Percentiles rank a stretch among this genome's conserved stretches.
Evolutionary conservation across 2,113 vertebrate species (phyloP).

Genomic region (Crotophaga sulcirostris): DNA sequence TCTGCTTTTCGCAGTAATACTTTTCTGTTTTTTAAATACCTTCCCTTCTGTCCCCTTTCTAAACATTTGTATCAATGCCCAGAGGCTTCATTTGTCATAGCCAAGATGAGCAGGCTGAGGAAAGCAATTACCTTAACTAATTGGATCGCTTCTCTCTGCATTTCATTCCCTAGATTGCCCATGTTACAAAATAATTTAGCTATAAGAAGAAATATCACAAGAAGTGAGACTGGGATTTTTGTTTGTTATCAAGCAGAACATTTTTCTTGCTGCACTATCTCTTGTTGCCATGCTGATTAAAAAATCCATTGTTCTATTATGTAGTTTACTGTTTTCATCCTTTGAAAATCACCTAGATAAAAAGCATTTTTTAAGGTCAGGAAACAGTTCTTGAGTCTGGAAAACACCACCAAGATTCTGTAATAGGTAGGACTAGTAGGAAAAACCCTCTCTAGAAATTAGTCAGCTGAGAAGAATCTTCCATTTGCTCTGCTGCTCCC

Average conservation of each 20-base stretch:
- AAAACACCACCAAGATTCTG: not conserved
- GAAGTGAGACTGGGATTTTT: not conserved
- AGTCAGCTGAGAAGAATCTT: not conserved
- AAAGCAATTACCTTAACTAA: not conserved
- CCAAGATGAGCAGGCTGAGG: not conserved
- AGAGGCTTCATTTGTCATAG: not conserved
- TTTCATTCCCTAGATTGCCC: not conserved
- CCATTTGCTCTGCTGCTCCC: not conserved
- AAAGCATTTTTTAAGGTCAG: not conserved
- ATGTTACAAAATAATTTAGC: not conserved
- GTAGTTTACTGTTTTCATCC: not conserved
- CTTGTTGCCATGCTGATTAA: not conserved
- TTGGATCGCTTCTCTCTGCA: not conserved
- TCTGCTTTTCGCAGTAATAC: not conserved
- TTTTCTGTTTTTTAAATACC: not conserved
- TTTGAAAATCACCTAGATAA: not conserved
- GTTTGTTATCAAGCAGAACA: not conserved
- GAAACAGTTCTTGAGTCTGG: not conserved
- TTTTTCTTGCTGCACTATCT: not conserved
- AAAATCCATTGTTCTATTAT: not conserved
- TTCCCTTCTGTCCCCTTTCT: not conserved
- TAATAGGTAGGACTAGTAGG: not conserved
- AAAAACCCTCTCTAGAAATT: not conserved
- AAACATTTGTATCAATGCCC: fast-evolving
- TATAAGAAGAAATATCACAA: not conserved